phyloP scores from a whole-genome alignment of 2,113 vertebrate species.

The Sporophila hypoxantha region DNA sequence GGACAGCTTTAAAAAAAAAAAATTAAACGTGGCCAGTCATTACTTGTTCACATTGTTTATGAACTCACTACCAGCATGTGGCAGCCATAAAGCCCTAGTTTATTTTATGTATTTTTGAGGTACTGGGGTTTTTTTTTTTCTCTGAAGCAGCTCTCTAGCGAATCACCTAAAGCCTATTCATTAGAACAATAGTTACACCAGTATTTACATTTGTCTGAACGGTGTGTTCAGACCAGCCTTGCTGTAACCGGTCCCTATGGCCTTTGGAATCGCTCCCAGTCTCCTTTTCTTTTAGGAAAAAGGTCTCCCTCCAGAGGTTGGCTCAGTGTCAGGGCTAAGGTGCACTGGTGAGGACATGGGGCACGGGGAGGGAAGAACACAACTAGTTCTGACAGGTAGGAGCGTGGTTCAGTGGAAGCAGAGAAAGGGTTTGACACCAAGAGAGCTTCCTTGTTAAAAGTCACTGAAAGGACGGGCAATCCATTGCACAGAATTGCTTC shows the following conservation, averaged over 20 bases:
- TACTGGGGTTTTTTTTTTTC: conserved; percentile 61
- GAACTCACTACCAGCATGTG: conserved; percentile 19
- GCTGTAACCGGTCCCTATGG: background rate
- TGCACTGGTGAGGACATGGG: conserved; percentile 41
- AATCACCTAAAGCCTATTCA: conserved; percentile 51
- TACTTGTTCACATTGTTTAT: conserved; percentile 55
- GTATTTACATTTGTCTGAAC: conserved; percentile 22
- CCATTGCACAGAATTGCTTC: background rate
- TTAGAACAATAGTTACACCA: conserved; percentile 34
- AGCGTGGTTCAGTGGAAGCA: background rate
- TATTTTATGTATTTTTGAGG: conserved; percentile 65
- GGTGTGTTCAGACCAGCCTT: background rate
- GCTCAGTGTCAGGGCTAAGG: conserved; percentile 72
- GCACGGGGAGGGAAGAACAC: background rate
- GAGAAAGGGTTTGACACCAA: background rate
- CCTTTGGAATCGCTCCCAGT: conserved; percentile 38
- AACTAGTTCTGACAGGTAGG: background rate
- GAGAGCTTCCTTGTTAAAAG: background rate
- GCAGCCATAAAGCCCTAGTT: conserved; percentile 56
- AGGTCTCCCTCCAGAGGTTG: conserved; percentile 49
- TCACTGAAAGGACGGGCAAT: background rate
- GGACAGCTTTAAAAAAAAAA: conserved; percentile 32
- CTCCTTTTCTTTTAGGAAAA: conserved; percentile 11
- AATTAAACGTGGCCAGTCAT: conserved; percentile 3
- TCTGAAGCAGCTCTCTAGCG: conserved; percentile 60